Base-by-base conservation (phyloP, 2,113 vertebrate species). In the Tinamus guttatus region DNA sequence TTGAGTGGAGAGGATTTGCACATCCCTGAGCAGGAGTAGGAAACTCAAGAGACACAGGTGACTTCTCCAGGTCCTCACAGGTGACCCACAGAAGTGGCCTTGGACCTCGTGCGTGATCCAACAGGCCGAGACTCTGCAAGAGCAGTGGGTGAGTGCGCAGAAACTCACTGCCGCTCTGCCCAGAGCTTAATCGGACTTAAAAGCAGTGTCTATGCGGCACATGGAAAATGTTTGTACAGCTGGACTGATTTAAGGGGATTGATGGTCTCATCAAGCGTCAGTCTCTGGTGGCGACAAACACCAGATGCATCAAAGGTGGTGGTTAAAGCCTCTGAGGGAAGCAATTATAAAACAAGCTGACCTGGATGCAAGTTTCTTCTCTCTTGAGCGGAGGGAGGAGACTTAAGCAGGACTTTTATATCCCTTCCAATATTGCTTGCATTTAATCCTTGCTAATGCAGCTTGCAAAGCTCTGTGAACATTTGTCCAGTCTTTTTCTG, bases 381-480 rank as follows among this genome's bases (percentile, higher is more conserved):
- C 65, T 34, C 43, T 90, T 92, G 43, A 88, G 62, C 88, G 81
- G 65, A 79, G 62, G 68, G 38, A 86, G 85, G 81, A 84, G 40
- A 80, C 86, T 94, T 90, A 94, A 84, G 58, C 69, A 56, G 56
- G 58, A 88, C 63, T 81, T 90, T 88, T 86, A 20, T 68, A 88
- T 89, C 47, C 65, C 28, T 92, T 96, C 49, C 80, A 94, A 34
- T 94, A 73, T 94, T 92, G 15, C n/a, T 90, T 5, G 3, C 82
- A 62, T 87, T 92, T 93, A 96, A 96, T 93, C 88, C 54, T 84
- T 89, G 63, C 80, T 95, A 96, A 92, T 73, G 74, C 76, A 81
- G 47, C 62, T 91, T 79, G 63, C 69, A 84, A 95, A 79, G 62
- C 2, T 1, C 43, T 1, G 1, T 63, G 13, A 68, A 34, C 3